Evolutionary conservation across 2,888 invertebrate genomes (phyloP).

Genomic region (Drosophila gaucha): DNA sequence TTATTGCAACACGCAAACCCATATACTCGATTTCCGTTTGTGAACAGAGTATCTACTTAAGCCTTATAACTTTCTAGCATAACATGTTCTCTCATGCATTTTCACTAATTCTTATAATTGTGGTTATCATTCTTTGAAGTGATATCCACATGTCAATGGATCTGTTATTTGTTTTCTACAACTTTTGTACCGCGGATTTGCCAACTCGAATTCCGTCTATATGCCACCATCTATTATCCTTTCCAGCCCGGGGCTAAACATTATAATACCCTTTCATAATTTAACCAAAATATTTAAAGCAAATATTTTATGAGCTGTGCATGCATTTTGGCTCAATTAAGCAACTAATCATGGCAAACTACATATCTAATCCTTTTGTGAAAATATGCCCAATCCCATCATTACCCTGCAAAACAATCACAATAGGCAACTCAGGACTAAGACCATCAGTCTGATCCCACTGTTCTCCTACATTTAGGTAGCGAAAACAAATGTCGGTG

Average conservation of each 20-base stretch:
- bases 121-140: background rate
- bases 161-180: background rate
- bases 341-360: constrained; percentile 76
- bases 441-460: constrained; percentile 29
- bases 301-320: constrained; percentile 73
- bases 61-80: no score
- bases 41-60: no score
- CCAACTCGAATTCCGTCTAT: no score
- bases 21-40: background rate
- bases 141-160: background rate
- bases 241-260: constrained; percentile 13
- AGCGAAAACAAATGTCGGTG: constrained; percentile 52
- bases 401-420: constrained; percentile 38
- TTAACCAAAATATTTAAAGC: constrained; percentile 77
- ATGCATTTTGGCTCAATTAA: constrained; percentile 81
- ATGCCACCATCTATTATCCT: constrained; percentile 11
- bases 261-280: constrained; percentile 72
- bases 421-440: constrained; percentile 36
- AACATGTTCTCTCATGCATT: background rate
- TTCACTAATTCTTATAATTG: background rate
- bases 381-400: constrained; percentile 35
- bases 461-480: constrained; percentile 47
- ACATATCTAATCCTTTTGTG: constrained; percentile 66
- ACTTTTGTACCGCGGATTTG: no score
- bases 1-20: background rate